phyloP scores from a whole-genome alignment of 2,888 invertebrate species.

The Schizotus pectinicornis region DNA sequence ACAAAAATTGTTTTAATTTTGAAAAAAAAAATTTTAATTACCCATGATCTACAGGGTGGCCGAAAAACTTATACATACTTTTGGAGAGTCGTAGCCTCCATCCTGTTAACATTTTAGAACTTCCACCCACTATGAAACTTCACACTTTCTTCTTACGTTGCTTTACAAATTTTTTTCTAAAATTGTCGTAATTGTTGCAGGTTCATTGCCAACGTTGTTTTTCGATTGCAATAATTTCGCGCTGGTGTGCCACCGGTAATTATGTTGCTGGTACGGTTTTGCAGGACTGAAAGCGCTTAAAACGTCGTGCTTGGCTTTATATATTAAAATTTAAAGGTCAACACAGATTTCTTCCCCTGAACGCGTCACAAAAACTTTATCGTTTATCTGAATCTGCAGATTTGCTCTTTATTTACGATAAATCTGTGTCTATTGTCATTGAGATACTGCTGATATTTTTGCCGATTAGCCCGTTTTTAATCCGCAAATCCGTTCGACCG shows the following conservation, averaged over 20 bases:
- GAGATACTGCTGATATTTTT: too few relatives aligned
- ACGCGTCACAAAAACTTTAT: too few relatives aligned
- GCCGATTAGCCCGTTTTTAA: too few relatives aligned
- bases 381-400: too few relatives aligned
- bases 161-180: neutral
- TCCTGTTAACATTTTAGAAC: conserved; percentile 22
- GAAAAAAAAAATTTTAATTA: too few relatives aligned
- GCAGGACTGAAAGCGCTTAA: conserved; percentile 18
- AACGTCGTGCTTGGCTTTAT: conserved; percentile 19
- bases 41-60: too few relatives aligned
- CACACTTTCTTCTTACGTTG: neutral
- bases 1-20: too few relatives aligned
- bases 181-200: too few relatives aligned
- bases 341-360: conserved; percentile 16
- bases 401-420: too few relatives aligned
- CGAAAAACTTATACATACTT: conserved; percentile 20
- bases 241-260: conserved; percentile 3
- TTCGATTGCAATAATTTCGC: neutral
- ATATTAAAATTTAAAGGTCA: conserved; percentile 24
- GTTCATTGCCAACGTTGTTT: conserved; percentile 15
- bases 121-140: neutral
- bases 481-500: too few relatives aligned
- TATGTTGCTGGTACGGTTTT: conserved; percentile 4
- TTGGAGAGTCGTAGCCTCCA: conserved; percentile 20
- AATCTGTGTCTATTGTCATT: too few relatives aligned